phyloP scores from a whole-genome alignment of 30 jellyfish, hydroid and myxozoan species.

The Chrysaora quinquecirrha region DNA sequence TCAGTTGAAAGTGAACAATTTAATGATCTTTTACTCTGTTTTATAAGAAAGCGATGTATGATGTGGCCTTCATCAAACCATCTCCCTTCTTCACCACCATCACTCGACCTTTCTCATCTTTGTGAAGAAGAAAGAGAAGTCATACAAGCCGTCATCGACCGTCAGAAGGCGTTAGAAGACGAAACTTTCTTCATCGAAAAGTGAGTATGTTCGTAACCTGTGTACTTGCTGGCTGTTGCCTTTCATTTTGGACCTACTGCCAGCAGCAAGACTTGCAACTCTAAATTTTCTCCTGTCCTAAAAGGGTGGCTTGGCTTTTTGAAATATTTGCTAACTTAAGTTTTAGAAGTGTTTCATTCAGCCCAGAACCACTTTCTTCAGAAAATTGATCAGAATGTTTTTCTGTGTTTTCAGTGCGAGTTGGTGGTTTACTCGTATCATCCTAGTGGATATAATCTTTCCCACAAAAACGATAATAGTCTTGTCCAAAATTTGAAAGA shows the following conservation, averaged over 20 bases:
- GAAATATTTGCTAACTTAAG: too few relatives aligned
- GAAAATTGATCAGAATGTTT: too few relatives aligned
- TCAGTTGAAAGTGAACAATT: constrained; percentile 74
- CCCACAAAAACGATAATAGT: neutral
- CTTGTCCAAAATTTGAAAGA: neutral
- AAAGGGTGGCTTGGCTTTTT: too few relatives aligned
- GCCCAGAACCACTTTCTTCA: too few relatives aligned
- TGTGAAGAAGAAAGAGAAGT: constrained; percentile 81
- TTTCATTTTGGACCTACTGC: too few relatives aligned
- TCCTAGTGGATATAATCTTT: neutral
- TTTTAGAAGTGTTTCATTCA: too few relatives aligned
- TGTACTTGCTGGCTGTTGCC: too few relatives aligned
- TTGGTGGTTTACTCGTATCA: neutral
- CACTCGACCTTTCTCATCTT: constrained; percentile 87
- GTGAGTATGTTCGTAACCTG: constrained; percentile 52
- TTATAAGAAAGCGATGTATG: constrained; percentile 6
- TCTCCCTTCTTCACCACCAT: constrained; percentile 29
- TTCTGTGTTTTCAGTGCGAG: neutral
- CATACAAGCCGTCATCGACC: constrained; percentile 78
- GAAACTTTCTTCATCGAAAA: constrained; percentile 77
- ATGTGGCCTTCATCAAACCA: constrained; percentile 53
- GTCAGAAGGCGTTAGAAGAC: constrained; percentile 82
- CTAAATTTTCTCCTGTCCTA: too few relatives aligned
- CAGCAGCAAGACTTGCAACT: too few relatives aligned
- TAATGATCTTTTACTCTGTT: constrained; percentile 37